These are phyloP conservation scores for Theodoxus fluviatilis DNA, from an alignment of 2,888 invertebrate species.

Conservation along the genomic window DNA sequence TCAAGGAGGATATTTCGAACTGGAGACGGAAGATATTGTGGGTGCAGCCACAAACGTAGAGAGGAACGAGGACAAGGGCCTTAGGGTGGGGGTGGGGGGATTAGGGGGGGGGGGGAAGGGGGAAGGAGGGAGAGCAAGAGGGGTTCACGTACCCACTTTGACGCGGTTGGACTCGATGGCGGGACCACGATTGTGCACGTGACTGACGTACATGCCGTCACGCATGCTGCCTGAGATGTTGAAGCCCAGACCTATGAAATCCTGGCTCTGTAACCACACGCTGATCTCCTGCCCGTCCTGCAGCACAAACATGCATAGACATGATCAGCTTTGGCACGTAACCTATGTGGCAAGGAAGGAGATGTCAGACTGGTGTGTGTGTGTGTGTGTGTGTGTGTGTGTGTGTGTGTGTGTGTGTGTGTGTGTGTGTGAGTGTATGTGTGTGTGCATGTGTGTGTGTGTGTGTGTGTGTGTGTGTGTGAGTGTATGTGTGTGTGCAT, in stretches of 20 bases:
- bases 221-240: conserved; percentile 88
- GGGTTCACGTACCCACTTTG: conserved; percentile 73
- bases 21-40: too few species aligned
- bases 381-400: not conserved
- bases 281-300: conserved; percentile 72
- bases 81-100: not conserved
- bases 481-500: conserved; percentile 8
- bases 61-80: not conserved
- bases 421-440: not conserved
- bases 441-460: not conserved
- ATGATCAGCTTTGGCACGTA: too few species aligned
- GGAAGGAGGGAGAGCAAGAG: too few species aligned
- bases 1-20: too few species aligned
- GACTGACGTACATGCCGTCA: conserved; percentile 88
- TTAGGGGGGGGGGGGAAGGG: not conserved
- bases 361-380: not conserved
- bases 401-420: not conserved
- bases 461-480: conserved; percentile 16
- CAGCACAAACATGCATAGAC: conserved; percentile 22
- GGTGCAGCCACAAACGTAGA: not conserved
- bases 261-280: conserved; percentile 82
- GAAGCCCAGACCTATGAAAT: conserved; percentile 87
- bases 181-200: conserved; percentile 84
- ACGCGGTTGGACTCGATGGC: conserved; percentile 84
- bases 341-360: not conserved